Evolutionary conservation across 2,113 vertebrate genomes (phyloP), one percentile per base, ranked within the genome.

Genomic region (Podiceps cristatus): DNA sequence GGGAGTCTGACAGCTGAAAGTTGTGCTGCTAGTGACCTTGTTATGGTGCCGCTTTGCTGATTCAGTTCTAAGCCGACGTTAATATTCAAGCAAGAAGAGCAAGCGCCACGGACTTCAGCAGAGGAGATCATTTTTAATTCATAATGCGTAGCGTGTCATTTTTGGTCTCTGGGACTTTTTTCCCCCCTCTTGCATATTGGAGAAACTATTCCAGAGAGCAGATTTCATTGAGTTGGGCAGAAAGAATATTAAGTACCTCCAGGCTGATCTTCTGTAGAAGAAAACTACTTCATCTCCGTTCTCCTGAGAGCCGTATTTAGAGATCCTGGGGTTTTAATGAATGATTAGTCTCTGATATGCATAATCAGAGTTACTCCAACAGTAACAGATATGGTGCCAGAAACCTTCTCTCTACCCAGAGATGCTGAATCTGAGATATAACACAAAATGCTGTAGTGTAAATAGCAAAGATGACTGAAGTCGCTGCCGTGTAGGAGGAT

Each of bases 121-220:
- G 85, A 74, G 60, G 37, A 88, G 33, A 91, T 83, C 1, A 80
- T 96, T 95, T 96, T 90, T 85, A 94, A 96, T 97, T 96, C 94
- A 93, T 62, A 85, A 82, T 1, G 3, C 12, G 3, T 82, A 81
- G 44, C 31, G 3, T 53, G 86, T 50, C 77, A 53, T 53, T 83
- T 93, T 72, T 86, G 47, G 31, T 76, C 53, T 86, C 29, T 11
- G 37, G 31, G 58, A 67, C 55, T 52, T 42, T 33, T n/a, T 53
- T 2, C 23, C 5, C 2, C 2, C 3, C n/a, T 10, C 40, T 63
- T 50, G n/a, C 9, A 60, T 68, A 45, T 31, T 33, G 33, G 35
- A 53, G 56, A 86, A 63, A 35, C 42, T 60, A 35, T 66, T 90
- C 52, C 28, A 76, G 60, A 67, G 31, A 90, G 52, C 7, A n/a